These are phyloP conservation scores for Mimumesa dahlbomi DNA, from an alignment of 2,888 invertebrate genomes.

Conservation along the genomic window DNA sequence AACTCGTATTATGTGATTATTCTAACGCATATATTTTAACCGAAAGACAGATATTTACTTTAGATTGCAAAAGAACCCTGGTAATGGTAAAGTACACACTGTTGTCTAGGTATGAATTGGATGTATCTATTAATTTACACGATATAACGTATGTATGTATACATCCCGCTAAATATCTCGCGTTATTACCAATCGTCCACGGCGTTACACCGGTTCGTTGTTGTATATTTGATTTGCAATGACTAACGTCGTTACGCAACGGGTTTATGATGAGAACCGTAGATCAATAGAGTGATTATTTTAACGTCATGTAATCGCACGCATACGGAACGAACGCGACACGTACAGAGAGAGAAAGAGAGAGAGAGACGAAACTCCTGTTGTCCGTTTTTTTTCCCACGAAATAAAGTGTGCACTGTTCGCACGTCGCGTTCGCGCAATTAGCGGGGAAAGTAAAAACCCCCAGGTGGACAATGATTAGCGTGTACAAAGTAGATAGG, in stretches of 20 bases:
- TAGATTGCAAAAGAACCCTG: too few species aligned
- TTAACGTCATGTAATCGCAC: background rate
- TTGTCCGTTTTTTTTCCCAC: slow-evolving; percentile 34
- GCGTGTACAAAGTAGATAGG: background rate
- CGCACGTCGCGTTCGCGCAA: slow-evolving; percentile 23
- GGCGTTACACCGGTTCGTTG: background rate
- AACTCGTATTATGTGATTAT: too few species aligned
- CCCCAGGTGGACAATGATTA: slow-evolving; percentile 14
- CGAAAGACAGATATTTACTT: too few species aligned
- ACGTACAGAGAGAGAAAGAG: too few species aligned
- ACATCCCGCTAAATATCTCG: too few species aligned
- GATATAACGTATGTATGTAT: too few species aligned
- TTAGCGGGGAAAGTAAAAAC: slow-evolving; percentile 28
- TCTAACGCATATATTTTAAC: too few species aligned
- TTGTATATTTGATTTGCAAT: slow-evolving; percentile 17
- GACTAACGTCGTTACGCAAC: slow-evolving; percentile 56
- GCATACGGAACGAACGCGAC: too few species aligned
- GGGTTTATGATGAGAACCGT: slow-evolving; percentile 17
- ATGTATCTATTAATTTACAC: too few species aligned
- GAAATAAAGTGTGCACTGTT: slow-evolving; percentile 28
- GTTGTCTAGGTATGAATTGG: too few species aligned
- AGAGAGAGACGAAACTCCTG: too few species aligned
- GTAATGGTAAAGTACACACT: too few species aligned
- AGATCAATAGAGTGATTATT: slow-evolving; percentile 47
- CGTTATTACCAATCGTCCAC: slow-evolving; percentile 14